Evolutionary conservation across 2,888 invertebrate genomes (phyloP), one percentile per base, ranked within the genome.

Genomic region (Nomada hirtipes): DNA sequence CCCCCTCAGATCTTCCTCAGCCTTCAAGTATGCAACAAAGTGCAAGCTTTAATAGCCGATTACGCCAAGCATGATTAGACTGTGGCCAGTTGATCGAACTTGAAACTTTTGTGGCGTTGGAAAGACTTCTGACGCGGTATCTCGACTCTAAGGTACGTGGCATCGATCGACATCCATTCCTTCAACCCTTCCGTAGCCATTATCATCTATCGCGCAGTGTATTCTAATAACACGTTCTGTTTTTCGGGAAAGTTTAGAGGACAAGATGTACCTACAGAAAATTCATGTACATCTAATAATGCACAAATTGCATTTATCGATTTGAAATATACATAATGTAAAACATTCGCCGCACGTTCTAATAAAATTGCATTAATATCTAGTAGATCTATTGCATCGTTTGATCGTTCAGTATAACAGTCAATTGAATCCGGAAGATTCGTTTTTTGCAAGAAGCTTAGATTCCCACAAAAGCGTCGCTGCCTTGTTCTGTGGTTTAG

Each of bases 21-120:
- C 36, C 53, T 63, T 44, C 59, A 69, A 75, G 60, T 83, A 79
- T 63, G 81, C 74, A 69, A 76, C 72, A 85, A 85, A 79, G 77
- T 61, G 78, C 78, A 71, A 85, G 76, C 72, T 83, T 82, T 79
- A 84, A 84, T 83, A 79, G 80, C 59, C 71, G 70, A 71, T 83
- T 79, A 79, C 76, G 76, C 44, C 72, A 75, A 73, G 53, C 71
- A n/a, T 52, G 74, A 67, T 77, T 68, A 73, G 47, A 47, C 64
- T 63, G 26, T 18, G 65, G 42, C 11, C 59, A 42, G 23, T 70
- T 64, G 64, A 23, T 50, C 76, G 47, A 70, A 74, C 69, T 76
- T 67, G 76, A 55, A 65, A 83, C 77, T 67, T 74, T 83, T 77
- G 73, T 71, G 36, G 23, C 44, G 74, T 42, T 68, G 11, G 57